Evolutionary conservation across 2,113 vertebrate species (phyloP).

Genomic region (Scophthalmus maximus): DNA sequence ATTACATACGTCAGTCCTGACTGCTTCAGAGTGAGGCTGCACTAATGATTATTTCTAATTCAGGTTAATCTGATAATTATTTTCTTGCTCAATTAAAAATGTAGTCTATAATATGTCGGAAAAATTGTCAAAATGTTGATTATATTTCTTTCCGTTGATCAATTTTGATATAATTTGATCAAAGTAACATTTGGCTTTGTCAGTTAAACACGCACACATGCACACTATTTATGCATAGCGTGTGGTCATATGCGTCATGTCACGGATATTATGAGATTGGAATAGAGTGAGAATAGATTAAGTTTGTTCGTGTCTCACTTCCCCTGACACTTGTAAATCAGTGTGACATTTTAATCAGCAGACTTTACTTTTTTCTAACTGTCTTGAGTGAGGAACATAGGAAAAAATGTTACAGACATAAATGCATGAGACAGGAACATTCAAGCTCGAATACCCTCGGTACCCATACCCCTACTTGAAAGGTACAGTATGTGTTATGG

Average conservation of each 20-base stretch:
- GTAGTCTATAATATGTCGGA: background rate
- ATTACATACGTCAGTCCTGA: background rate
- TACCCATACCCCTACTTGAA: background rate
- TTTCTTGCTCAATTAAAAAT: background rate
- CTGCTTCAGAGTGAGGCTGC: background rate
- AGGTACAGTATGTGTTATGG: background rate
- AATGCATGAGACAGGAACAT: background rate
- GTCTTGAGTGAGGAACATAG: background rate
- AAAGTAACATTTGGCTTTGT: background rate
- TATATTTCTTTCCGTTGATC: background rate
- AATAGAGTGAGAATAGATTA: background rate
- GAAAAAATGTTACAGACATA: background rate
- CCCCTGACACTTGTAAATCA: slow-evolving; percentile 47
- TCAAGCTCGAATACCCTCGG: background rate
- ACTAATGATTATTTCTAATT: background rate
- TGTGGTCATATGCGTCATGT: slow-evolving; percentile 12
- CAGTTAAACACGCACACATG: background rate
- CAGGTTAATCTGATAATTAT: background rate
- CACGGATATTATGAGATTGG: background rate
- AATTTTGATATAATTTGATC: background rate
- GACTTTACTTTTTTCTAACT: slow-evolving; percentile 2
- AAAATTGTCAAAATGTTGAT: background rate
- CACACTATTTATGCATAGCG: slow-evolving; percentile 1
- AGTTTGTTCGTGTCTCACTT: slow-evolving; percentile 17
- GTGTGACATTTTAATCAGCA: slow-evolving; percentile 48